Evolutionary conservation across 2,797 vertebrate genomes (phyloP).

Genomic region (Oreochromis grahami): DNA sequence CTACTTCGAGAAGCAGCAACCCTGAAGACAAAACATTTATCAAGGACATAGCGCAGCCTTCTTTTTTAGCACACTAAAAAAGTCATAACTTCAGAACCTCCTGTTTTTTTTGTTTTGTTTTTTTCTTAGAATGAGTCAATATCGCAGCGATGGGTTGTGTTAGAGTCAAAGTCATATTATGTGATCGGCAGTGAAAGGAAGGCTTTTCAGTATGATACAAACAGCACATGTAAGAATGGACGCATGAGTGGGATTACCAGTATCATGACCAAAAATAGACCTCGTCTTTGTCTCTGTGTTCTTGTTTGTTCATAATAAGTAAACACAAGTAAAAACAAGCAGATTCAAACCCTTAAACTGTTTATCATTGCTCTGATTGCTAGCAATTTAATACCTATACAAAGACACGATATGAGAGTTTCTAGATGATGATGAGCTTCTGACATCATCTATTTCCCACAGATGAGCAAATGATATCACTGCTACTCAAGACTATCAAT

Average conservation of each 20-base stretch:
- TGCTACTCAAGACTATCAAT: not conserved
- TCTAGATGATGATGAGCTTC: not conserved
- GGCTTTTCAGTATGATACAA: not conserved
- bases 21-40: not conserved
- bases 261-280: not conserved
- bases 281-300: not conserved
- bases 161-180: not conserved
- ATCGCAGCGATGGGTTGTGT: not conserved
- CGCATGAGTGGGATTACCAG: not conserved
- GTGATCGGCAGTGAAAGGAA: not conserved
- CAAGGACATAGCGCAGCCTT: not conserved
- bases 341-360: not conserved
- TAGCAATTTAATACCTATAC: not conserved
- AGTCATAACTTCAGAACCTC: not conserved
- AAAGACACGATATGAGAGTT: not conserved
- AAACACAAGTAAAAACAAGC: not conserved
- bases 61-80: not conserved
- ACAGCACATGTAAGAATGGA: not conserved
- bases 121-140: not conserved
- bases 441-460: not conserved
- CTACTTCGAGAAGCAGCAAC: constrained; percentile 19
- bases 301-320: not conserved
- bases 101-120: not conserved
- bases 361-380: not conserved
- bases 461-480: not conserved